Evolutionary conservation across 2,888 invertebrate genomes (phyloP), one percentile per base, ranked within the genome.

Genomic region (Labia minor): DNA sequence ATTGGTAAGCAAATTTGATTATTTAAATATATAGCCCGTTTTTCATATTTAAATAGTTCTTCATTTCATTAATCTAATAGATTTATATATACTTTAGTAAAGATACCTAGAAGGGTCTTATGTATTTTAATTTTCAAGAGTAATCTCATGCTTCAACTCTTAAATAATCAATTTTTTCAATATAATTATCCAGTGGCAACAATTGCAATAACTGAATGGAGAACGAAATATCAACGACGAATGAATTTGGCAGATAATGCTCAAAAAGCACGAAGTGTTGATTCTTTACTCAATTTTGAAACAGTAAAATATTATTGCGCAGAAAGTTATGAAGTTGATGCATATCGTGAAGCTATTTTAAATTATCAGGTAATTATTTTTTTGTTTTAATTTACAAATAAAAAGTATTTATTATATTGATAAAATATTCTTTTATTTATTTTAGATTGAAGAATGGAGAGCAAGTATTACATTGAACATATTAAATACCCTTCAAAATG

Each of bases 261-360:
- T 37, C 89, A 90, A 68, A 89, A 92, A 73, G 92, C 95, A 3
- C 85, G 90, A 68, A 95, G 95, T 66, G 95, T 98, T 0, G 98
- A 99, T 78, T 97, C 98, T 0, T 79, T 99, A 66, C 82, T 98
- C 14, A 99, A 99, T 80, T 98, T 95, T 79, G 98, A 99, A 81
- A 98, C 98, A 0, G 98, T 97, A 0, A 99, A 99, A 77, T 98
- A 98, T 79, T 98, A 97, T 76, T 92, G 92, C 3, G 95, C 95
- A 0, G 97, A 98, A 76, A 76, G 84, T 1, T 97, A 94, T 78
- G 98, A 99, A 81, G 91, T 94, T 0, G 79, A 88, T 14, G 83
- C 89, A 11, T 98, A 95, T 75, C 82, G 85, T 70, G 86, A 87
- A 18, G 89, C 95, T n/a, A 91, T 98, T 72, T 75, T 88, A 1